Evolutionary conservation across 2,888 invertebrate species (phyloP), one percentile per base, ranked within the genome.

Genomic region (Lepidocyrtoides sp.): DNA sequence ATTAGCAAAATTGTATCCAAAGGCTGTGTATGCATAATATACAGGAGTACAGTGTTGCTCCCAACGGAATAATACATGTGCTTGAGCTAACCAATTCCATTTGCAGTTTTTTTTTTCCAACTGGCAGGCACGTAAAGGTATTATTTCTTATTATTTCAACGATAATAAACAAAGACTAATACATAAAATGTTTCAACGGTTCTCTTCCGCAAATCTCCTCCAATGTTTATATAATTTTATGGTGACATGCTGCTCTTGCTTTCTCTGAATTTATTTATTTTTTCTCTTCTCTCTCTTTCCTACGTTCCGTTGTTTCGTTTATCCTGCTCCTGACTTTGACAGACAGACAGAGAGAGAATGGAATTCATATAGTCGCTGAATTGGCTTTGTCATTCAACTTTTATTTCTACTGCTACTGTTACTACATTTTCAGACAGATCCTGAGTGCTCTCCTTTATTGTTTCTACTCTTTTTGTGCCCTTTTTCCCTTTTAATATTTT

Each of bases 351-450:
- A 32, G 41, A 51, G 12, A 26, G 17, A 51, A 32, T 23, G 23
- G 51, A 83, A 63, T 63, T n/a, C 12, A 12, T 29, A 26, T 14
- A 29, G 29, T 26, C 29, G 29, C 63, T 63, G 63, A 63, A 84
- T 51, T 84, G 69, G 84, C 84, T 69, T 84, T 84, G 51, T 69
- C 84, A 69, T 54, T 84, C 69, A 69, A 57, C 20, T 57, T 36
- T 36, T 36, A 10, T 26, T 20, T 60, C 23, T 36, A 10, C 60
- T 54, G 7, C 20, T n/a, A 20, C 23, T 23, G 57, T 23, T 57
- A 17, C 2, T 17, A 2, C 17, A 54, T 54, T 57, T 20, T 5
- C 3, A 20, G 5, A 51, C 51, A 17, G 1, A 51, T 17, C 3
- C n/a, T n/a, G n/a, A n/a, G 2, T 36, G 36, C 7, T 36, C 36